A percentile compares a stretch with the other conserved stretches of the same genome.
These are phyloP conservation scores for Autographa gamma DNA, from an alignment of 2,888 invertebrate species.

Conservation along the genomic window DNA sequence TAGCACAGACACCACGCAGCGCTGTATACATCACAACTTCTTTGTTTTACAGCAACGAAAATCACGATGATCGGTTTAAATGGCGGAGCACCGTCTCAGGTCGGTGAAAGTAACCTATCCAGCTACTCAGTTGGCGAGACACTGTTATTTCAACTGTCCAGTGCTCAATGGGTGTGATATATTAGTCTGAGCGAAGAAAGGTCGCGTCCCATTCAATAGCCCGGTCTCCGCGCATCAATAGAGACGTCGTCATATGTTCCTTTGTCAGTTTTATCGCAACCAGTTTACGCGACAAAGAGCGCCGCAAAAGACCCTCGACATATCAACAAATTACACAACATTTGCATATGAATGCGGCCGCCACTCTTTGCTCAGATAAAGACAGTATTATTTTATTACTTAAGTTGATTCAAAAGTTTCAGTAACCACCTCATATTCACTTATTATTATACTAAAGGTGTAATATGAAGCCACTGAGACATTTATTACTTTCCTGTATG, in stretches of 20 bases:
- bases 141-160: slow-evolving; percentile 82
- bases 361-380: slow-evolving; percentile 73
- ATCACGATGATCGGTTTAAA: slow-evolving; percentile 16
- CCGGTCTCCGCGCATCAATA: slow-evolving; percentile 76
- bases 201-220: slow-evolving; percentile 67
- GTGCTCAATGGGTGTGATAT: slow-evolving; percentile 75
- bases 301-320: slow-evolving; percentile 87
- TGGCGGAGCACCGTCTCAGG: slow-evolving; percentile 21
- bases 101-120: slow-evolving; percentile 50
- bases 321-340: slow-evolving; percentile 88
- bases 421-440: slow-evolving; percentile 66
- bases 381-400: slow-evolving; percentile 78
- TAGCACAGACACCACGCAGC: slow-evolving; percentile 26
- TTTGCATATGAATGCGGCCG: slow-evolving; percentile 83
- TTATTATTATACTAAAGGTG: slow-evolving; percentile 65
- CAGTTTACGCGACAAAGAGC: slow-evolving; percentile 82
- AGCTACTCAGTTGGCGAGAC: slow-evolving; percentile 57
- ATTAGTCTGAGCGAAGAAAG: slow-evolving; percentile 75
- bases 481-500: slow-evolving; percentile 33
- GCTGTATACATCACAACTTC: slow-evolving; percentile 48
- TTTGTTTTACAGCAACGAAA: slow-evolving; percentile 9
- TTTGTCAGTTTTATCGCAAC: slow-evolving; percentile 75
- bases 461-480: slow-evolving; percentile 55
- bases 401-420: slow-evolving; percentile 78
- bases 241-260: slow-evolving; percentile 84